These are phyloP conservation scores for Crocodylus rhombifer DNA, from an alignment of 2,797 vertebrate genomes.

Conservation along the genomic window DNA sequence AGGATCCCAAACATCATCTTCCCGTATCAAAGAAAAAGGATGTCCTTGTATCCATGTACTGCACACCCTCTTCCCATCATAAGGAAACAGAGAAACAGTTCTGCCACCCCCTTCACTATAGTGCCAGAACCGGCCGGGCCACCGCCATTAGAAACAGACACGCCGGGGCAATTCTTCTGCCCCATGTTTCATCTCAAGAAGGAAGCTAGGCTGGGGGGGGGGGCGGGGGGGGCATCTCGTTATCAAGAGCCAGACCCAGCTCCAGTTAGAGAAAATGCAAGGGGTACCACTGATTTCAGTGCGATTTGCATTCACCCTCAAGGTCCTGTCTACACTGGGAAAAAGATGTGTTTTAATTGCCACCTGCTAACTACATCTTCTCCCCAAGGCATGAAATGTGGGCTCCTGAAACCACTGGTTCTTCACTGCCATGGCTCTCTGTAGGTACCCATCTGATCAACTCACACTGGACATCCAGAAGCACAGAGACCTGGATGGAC, in stretches of 20 bases:
- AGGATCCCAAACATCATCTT: not conserved
- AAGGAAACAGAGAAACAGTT: not conserved
- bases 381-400: not conserved
- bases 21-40: not conserved
- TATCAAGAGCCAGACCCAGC: constrained; percentile 40
- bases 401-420: not conserved
- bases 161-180: constrained; percentile 7
- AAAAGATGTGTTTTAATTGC: constrained; percentile 52
- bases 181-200: constrained; percentile 37
- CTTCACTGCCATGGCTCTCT: not conserved
- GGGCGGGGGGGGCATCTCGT: not conserved
- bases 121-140: not conserved
- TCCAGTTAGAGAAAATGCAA: constrained; percentile 4
- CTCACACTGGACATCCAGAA: constrained; percentile 91
- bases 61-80: not conserved
- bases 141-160: not conserved
- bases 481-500: constrained; percentile 80
- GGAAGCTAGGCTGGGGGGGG: constrained; percentile 40
- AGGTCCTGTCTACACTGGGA: not conserved
- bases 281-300: not conserved
- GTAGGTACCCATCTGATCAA: not conserved
- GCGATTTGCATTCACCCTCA: constrained; percentile 1
- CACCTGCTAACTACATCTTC: constrained; percentile 54
- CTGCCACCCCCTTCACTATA: not conserved
- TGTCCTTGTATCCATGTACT: not conserved